A percentile compares a stretch with the other conserved stretches of the same genome.
Evolutionary conservation across 2,888 invertebrate species (phyloP).

Genomic region (Noctua pronuba): DNA sequence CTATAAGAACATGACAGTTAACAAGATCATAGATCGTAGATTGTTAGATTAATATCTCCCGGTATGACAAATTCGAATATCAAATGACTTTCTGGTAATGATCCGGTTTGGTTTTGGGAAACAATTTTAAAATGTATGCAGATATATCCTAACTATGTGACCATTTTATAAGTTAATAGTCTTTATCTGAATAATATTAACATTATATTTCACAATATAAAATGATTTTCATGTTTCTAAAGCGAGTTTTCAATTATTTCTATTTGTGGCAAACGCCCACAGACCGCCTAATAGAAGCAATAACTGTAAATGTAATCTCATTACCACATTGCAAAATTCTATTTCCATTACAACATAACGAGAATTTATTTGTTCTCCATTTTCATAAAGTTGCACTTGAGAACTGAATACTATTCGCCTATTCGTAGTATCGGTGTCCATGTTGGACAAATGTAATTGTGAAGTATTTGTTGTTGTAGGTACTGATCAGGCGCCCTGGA

Average conservation of each 20-base stretch:
- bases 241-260: conserved; percentile 66
- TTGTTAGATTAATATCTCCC: conserved; percentile 78
- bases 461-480: conserved; percentile 74
- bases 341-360: conserved; percentile 83
- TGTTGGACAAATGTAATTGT: conserved; percentile 77
- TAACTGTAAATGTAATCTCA: conserved; percentile 83
- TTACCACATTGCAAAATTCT: conserved; percentile 83
- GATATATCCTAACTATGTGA: conserved; percentile 29
- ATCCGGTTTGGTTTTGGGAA: conserved; percentile 68
- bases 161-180: conserved; percentile 61
- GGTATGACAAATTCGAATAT: conserved; percentile 73
- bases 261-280: conserved; percentile 77
- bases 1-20: conserved; percentile 76
- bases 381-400: conserved; percentile 82
- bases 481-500: conserved; percentile 65
- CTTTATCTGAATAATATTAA: conserved; percentile 56
- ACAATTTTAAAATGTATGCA: conserved; percentile 40
- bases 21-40: conserved; percentile 77
- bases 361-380: conserved; percentile 86
- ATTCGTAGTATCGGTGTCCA: conserved; percentile 75
- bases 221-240: conserved; percentile 62
- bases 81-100: conserved; percentile 69
- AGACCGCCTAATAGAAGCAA: conserved; percentile 77
- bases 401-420: conserved; percentile 77
- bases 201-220: conserved; percentile 55